phyloP scores from a whole-genome alignment of 2,888 invertebrate genomes.

The Xestia c-nigrum region DNA sequence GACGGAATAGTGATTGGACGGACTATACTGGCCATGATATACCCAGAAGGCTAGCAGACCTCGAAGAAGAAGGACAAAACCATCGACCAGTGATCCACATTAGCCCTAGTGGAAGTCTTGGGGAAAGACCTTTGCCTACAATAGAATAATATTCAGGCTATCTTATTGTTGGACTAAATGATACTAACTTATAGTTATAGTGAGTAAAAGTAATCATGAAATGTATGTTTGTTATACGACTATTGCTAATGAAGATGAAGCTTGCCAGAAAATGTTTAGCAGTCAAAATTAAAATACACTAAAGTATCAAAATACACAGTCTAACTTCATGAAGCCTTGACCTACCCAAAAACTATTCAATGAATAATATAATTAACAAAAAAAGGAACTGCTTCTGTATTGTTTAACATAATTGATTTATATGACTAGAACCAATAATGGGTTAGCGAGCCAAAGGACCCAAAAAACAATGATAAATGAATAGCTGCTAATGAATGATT shows the following conservation, averaged over 20 bases:
- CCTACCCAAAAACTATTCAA: neutral
- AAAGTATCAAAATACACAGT: too few species aligned
- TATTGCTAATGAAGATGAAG: neutral
- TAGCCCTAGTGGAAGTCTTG: neutral
- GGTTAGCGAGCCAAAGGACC: neutral
- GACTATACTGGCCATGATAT: neutral
- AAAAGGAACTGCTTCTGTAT: neutral
- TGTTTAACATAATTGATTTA: slow-evolving; percentile 2
- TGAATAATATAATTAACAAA: too few species aligned
- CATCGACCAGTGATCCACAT: neutral
- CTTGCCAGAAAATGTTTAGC: too few species aligned
- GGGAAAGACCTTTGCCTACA: neutral
- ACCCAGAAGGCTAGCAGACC: neutral
- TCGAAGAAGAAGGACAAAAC: neutral
- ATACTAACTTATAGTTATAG: neutral
- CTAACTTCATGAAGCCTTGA: neutral
- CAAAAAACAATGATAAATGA: neutral
- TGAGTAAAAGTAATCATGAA: neutral
- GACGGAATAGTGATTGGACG: neutral
- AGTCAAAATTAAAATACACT: neutral
- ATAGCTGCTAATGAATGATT: neutral
- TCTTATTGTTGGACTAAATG: neutral
- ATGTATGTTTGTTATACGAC: neutral
- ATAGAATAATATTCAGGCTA: neutral
- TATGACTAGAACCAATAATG: neutral